Evolutionary conservation across 2,888 invertebrate species (phyloP), one percentile per base, ranked within the genome.

Genomic region (Anoplius nigerrimus): DNA sequence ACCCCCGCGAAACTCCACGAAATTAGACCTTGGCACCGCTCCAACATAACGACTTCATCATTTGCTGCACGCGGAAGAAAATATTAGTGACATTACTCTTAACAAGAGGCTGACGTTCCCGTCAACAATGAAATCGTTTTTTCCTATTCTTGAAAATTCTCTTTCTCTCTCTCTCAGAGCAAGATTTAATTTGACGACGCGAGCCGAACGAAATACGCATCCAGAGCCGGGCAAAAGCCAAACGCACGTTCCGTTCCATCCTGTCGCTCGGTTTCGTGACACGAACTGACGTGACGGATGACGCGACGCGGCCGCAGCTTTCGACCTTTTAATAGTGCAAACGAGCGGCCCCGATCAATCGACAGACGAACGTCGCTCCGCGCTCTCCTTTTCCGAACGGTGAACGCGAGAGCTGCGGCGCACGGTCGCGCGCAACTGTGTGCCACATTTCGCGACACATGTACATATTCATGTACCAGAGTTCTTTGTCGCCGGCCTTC

Each of bases 11-110:
- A 42, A 56, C 72, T 62, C 48, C 55, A 63, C 77, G 75, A 67
- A 79, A 79, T 79, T 79, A 76, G 75, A 79, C 63, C 51, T 72
- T 79, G 79, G 79, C 79, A 51, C 46, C 55, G 73, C 64, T 73
- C 79, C 79, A 79, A 66, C 77, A 63, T 79, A 79, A 79, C 79
- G 79, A 79, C 75, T 79, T 79, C 79, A 77, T 79, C 73, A 67
- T 70, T 69, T 70, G 69, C 66, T 56, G 53, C 46, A 65, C 62
- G 63, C 62, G 71, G 75, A 73, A 77, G 77, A 79, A 79, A 79
- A 77, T 77, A 79, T 79, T 77, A 70, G 77, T 71, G 70, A 62
- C 79, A 75, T 79, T 77, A 75, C 75, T 76, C 77, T 72, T 79
- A 79, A 79, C 79, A 68, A 79, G 75, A 59, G 60, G 64, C 57